Percentiles rank a stretch among this genome's conserved stretches.
phyloP scores from a whole-genome alignment of 1,140 invertebrate species.

The Drosophila pseudoobscura region DNA sequence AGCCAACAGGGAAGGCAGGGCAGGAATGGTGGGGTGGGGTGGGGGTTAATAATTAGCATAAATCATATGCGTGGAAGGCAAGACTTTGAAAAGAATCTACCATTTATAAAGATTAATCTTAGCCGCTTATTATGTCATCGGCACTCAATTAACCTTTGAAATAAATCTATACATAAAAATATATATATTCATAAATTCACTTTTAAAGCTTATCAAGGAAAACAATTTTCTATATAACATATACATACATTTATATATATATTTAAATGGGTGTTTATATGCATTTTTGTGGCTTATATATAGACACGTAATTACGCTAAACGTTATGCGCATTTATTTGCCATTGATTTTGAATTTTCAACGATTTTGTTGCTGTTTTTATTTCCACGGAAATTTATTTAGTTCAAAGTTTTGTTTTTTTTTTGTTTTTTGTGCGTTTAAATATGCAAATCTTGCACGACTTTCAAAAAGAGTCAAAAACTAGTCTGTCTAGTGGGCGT shows the following conservation, averaged over 20 bases:
- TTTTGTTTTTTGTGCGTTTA: slow-evolving; percentile 48
- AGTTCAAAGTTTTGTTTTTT: slow-evolving; percentile 28
- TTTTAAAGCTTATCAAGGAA: slow-evolving; percentile 47
- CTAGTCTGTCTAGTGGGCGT: slow-evolving; percentile 41
- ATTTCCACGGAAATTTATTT: slow-evolving; percentile 46
- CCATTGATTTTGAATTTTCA: slow-evolving; percentile 67
- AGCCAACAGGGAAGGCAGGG: slow-evolving; percentile 11
- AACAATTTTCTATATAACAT: slow-evolving; percentile 23
- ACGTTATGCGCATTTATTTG: slow-evolving; percentile 76
- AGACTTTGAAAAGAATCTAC: slow-evolving; percentile 8
- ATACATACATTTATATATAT: slow-evolving; percentile 4
- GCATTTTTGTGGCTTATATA: slow-evolving; percentile 13
- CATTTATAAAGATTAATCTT: slow-evolving; percentile 25
- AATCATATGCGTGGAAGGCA: slow-evolving; percentile 23
- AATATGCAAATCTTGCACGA: slow-evolving; percentile 67
- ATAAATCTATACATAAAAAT: slow-evolving; percentile 38
- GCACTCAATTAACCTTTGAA: slow-evolving; percentile 69
- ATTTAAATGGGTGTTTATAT: background rate
- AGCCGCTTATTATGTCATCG: slow-evolving; percentile 52
- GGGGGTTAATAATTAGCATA: slow-evolving; percentile 29
- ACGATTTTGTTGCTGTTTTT: slow-evolving; percentile 50
- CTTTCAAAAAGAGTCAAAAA: slow-evolving; percentile 46
- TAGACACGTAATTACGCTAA: slow-evolving; percentile 70
- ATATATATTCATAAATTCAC: background rate
- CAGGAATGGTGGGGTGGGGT: too few species aligned